Base-by-base conservation (phyloP, 1,140 invertebrate species). In the Meloidogyne exigua region DNA sequence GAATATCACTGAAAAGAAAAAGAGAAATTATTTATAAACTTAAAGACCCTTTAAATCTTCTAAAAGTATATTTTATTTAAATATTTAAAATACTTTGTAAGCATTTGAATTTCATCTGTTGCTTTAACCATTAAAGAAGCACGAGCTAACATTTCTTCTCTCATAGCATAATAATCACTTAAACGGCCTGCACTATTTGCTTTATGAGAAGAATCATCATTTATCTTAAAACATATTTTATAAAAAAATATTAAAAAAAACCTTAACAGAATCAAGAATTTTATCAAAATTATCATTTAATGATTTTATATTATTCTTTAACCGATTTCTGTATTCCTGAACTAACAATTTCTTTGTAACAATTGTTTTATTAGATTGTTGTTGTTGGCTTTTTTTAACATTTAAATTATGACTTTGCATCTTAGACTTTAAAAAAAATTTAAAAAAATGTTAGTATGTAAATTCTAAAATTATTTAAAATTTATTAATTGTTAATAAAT, bases 231-330 rank as follows among this genome's bases (percentile, higher is more conserved):
- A 44, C 2, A 36, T 44, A 15, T 18, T 73, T 73, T 65, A 12
- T 70, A 70, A 42, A 21, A 15, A 71, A 28, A 67, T 21, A 25
- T 73, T 5, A 75, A 64, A 63, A 26, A n/a, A 65, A 28, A 81
- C 80, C 82, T 83, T 81, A 15, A 83, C 76, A 12, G 73, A 21
- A 21, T 23, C 9, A 18, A 81, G 39, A 39, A 81, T 81, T 26
- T 32, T 12, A 12, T 62, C 26, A 62, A 81, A 49, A 65, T 81
- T 80, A 10, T 81, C 80, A 49, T 73, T 78, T 21, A 81, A 64
- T 4, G 81, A 75, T 63, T 72, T 81, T 1, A 84, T 68, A 68
- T 39, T 81, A 65, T 80, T 62, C 32, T 81, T 80, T 28, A 81
- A 44, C 12, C 80, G 57, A 26, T 42, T 44, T 64, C 64, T 63